Conservation (phyloP, 64 coral and sea anemone genomes). For the Catalaphyllia jardinei region DNA sequence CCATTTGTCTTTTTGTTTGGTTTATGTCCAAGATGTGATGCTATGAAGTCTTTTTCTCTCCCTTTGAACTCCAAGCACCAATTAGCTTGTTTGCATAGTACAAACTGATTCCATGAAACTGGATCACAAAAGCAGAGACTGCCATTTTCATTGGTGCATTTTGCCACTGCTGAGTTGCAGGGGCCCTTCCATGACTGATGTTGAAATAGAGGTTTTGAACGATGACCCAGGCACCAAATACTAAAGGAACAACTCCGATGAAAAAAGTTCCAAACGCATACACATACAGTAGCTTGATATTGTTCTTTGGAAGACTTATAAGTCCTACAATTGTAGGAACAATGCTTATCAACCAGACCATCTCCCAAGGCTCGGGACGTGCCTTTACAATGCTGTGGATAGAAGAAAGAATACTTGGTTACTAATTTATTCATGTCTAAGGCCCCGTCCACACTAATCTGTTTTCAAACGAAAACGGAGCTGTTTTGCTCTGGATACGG, state of each 20-base stretch:
- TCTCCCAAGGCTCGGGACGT: conserved; percentile 62
- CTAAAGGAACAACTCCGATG: conserved; percentile 74
- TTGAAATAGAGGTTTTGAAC: conserved; percentile 44
- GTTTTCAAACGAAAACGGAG: too few species aligned
- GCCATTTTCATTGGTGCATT: conserved; percentile 78
- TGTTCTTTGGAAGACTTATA: conserved; percentile 82
- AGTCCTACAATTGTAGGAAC: conserved; percentile 80
- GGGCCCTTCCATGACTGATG: conserved; percentile 23
- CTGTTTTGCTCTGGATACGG: too few species aligned
- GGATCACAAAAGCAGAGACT: conserved; percentile 76
- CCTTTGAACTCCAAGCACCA: conserved; percentile 78
- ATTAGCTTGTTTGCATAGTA: conserved; percentile 87
- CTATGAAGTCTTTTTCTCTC: conserved; percentile 84
- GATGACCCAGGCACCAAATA: conserved; percentile 67
- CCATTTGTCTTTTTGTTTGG: too few species aligned
- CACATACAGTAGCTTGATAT: conserved; percentile 61
- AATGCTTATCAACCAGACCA: conserved; percentile 70
- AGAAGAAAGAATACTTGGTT: background rate
- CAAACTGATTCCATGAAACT: conserved; percentile 73
- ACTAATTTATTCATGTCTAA: too few species aligned
- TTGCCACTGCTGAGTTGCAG: conserved; percentile 43
- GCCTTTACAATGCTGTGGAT: conserved; percentile 36
- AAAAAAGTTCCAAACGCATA: conserved; percentile 77
- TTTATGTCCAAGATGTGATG: background rate
- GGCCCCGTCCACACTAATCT: too few species aligned